phyloP scores from a whole-genome alignment of 1,140 invertebrate species.

The Melipona quadrifasciata region DNA sequence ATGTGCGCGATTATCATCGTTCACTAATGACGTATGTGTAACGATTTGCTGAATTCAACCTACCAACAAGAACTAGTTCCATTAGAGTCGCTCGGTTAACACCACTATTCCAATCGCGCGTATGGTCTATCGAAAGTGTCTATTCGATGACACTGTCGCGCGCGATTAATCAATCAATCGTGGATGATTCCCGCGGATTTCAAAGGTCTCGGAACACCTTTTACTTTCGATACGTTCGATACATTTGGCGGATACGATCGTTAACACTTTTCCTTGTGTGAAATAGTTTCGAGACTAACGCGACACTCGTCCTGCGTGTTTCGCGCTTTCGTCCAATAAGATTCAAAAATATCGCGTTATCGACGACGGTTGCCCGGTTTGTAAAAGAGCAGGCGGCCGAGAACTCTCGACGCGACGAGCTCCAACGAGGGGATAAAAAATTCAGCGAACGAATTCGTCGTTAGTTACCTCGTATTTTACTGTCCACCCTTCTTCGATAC shows the following conservation, averaged over 20 bases:
- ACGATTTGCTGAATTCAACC: not conserved
- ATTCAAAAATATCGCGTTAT: not conserved
- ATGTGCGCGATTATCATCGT: not conserved
- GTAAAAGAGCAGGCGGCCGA: too few species aligned
- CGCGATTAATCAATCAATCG: not conserved
- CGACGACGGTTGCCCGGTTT: not conserved
- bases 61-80: not conserved
- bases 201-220: too few species aligned
- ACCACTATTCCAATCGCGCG: not conserved
- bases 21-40: not conserved
- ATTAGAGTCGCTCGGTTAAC: not conserved
- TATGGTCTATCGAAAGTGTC: not conserved
- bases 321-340: not conserved
- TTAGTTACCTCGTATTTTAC: conserved; percentile 45
- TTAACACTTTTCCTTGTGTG: too few species aligned
- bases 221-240: too few species aligned
- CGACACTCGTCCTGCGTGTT: not conserved
- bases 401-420: not conserved
- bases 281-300: too few species aligned
- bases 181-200: not conserved
- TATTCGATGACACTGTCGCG: not conserved
- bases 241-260: too few species aligned
- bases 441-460: not conserved
- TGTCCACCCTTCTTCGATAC: conserved; percentile 40
- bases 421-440: conserved; percentile 32